Base-by-base conservation (phyloP, 2,797 vertebrate genomes). In the Syngnathus rostellatus region DNA sequence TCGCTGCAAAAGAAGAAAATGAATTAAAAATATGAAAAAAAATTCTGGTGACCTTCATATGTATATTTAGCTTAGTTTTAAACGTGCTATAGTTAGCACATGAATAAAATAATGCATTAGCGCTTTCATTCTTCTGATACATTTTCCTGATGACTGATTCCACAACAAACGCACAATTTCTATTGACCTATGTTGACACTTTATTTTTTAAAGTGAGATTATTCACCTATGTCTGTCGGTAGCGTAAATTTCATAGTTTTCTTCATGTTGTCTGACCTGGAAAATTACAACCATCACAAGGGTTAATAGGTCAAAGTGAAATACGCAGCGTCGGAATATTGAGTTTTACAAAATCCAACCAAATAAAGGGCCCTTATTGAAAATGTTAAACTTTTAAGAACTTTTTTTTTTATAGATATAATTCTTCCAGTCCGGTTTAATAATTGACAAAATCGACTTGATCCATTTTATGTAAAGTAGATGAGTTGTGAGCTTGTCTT, bases 221-320 rank as follows among this genome's bases (percentile, higher is more conserved):
- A 40, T 71, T 74, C 45, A 83, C 87, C 72, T 67, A 2, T 64
- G 46, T 72, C 50, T 50, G 71, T 69, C 59, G 62, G 16, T 60
- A 31, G 23, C 37, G 23, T 63, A 17, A 54, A 6, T 46, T 54
- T 67, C 0, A 21, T 2, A 0, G 51, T 31, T 70, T 83, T 75
- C 66, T 77, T 82, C 83, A 88, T 89, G 58, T 69, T 75, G 67
- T 41, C 39, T 39, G 23, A 46, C 11, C 37, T 71, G 37, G 55
- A 25, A 57, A 53, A 16, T 9, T 6, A 45, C 8, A 21, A 21
- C n/a, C n/a, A 55, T 46, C 38, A 2, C 9, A 8, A 23, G 41
- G 61, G n/a, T 23, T 31, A 31, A 38, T 39, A 8, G 12, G 43
- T 43, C 12, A 16, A 62, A 62, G 40, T 43, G 41, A 62, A 62